A percentile compares a stretch with the other conserved stretches of the same genome.
Conservation (phyloP, 1,140 invertebrate genomes). For the Drosophila pachea region DNA sequence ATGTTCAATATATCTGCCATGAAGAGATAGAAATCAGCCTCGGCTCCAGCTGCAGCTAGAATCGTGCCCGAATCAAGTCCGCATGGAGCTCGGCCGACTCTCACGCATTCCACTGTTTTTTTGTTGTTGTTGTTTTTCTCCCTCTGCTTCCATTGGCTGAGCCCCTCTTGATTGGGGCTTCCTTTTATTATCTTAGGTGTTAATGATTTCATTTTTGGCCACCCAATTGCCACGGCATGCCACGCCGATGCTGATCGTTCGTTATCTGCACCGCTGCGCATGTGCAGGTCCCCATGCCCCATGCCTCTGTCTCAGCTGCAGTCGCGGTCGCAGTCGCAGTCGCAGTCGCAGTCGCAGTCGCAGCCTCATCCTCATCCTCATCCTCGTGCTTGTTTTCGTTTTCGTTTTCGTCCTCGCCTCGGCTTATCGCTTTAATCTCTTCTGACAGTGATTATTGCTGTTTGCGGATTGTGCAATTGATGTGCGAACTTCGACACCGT, state of each 20-base stretch:
- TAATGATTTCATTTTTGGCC: constrained; percentile 79
- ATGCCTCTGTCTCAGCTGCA: neutral
- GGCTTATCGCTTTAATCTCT: constrained; percentile 77
- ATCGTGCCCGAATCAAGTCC: neutral
- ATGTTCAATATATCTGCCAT: constrained; percentile 64
- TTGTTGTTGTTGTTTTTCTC: neutral
- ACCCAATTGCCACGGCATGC: constrained; percentile 68
- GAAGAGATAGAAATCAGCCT: constrained; percentile 68
- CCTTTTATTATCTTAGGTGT: constrained; percentile 74
- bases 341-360: neutral
- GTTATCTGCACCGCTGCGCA: constrained; percentile 38
- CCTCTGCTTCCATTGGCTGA: constrained; percentile 15
- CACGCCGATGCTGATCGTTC: constrained; percentile 18
- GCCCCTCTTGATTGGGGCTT: constrained; percentile 26
- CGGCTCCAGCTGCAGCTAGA: constrained; percentile 14
- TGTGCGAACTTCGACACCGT: constrained; percentile 75
- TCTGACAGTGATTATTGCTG: constrained; percentile 77
- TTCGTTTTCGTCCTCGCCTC: constrained; percentile 53
- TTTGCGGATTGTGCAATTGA: constrained; percentile 77
- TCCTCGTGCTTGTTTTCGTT: constrained; percentile 26
- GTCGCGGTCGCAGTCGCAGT: neutral
- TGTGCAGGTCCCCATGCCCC: constrained; percentile 28
- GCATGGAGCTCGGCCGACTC: constrained; percentile 5
- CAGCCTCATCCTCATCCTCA: neutral
- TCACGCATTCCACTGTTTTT: constrained; percentile 58